These are phyloP conservation scores for Pocillopora verrucosa DNA, from an alignment of 64 coral and sea anemone species.

Conservation along the genomic window DNA sequence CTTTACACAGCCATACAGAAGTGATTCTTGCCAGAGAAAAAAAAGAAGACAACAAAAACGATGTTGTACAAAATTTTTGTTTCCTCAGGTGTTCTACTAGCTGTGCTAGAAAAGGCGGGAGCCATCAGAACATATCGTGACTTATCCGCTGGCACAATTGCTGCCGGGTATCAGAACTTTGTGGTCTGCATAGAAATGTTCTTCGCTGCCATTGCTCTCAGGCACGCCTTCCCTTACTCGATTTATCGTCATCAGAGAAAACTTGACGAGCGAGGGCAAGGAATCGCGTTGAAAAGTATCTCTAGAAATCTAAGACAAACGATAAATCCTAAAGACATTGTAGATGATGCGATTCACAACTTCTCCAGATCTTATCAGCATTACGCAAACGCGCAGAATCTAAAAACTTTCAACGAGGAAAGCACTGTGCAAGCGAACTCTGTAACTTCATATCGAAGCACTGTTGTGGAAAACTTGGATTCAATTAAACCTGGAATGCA, in stretches of 20 bases:
- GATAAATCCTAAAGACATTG: slow-evolving; percentile 97
- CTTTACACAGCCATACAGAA: too few species aligned
- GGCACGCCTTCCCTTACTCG: slow-evolving; percentile 88
- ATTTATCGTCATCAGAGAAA: slow-evolving; percentile 86
- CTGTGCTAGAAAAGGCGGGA: slow-evolving; percentile 83
- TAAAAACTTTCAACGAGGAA: slow-evolving; percentile 63
- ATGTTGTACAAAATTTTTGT: neutral
- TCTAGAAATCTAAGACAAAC: slow-evolving; percentile 95
- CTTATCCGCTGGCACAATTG: slow-evolving; percentile 93
- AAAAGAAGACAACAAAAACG: neutral
- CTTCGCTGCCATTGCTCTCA: slow-evolving; percentile 87
- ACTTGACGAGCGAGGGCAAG: slow-evolving; percentile 82
- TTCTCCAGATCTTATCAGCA: slow-evolving; percentile 96
- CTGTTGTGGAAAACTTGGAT: slow-evolving; percentile 60
- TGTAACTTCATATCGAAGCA: slow-evolving; percentile 73
- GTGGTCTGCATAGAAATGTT: slow-evolving; percentile 99
- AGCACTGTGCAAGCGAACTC: slow-evolving; percentile 20
- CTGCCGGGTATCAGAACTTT: slow-evolving; percentile 93
- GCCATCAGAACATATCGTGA: slow-evolving; percentile 83
- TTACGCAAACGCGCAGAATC: slow-evolving; percentile 84
- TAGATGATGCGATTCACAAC: slow-evolving; percentile 96
- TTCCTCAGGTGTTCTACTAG: slow-evolving; percentile 80
- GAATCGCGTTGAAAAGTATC: slow-evolving; percentile 94
- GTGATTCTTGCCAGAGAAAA: neutral
- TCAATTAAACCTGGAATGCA: slow-evolving; percentile 82